Base-by-base conservation (phyloP, 2,888 invertebrate genomes). In the Carabus problematicus region DNA sequence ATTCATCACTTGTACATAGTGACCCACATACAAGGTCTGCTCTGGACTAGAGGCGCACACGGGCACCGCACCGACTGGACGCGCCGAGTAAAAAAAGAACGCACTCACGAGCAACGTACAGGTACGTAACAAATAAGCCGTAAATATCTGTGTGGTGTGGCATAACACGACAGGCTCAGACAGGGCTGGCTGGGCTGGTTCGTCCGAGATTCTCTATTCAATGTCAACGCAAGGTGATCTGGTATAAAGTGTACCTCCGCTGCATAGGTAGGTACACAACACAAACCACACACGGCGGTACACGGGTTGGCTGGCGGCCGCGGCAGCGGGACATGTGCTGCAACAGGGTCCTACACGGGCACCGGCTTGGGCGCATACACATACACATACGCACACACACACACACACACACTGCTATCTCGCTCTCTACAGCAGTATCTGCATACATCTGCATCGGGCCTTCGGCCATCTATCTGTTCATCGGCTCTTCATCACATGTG, bases 211-310 rank as follows among this genome's bases (percentile, higher is more conserved):
- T 59, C 42, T 77, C 77, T 78, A 77, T 78, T 76, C 80, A 80
- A 79, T 80, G 80, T 79, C 79, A 79, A 74, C 74, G 74, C 79
- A 80, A 80, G 80, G 80, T 79, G 79, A 80, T 78, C 80, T 76
- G 75, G 79, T 79, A 76, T 75, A 78, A 75, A 73, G 73, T 70
- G 75, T 74, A 71, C 68, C 71, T 52, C 52, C 19, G 52, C 18
- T 52, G 12, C 47, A 47, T 47, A 16, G 16, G 47, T 47, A 16
- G 16, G 47, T 16, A 52, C 29, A 29, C 29, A 29, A 29, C 29
- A 29, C 29, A 29, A 29, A 29, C 29, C 29, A 29, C 29, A 29
- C 29, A 29, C 29, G 29, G 29, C 29, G 29, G 29, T 29, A 6
- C 29, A 29, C 29, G 29, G 29, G 29, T 6, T 29, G 29, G 6